Evolutionary conservation across 2,113 vertebrate genomes (phyloP).

Genomic region (Bambusicola thoracicus): DNA sequence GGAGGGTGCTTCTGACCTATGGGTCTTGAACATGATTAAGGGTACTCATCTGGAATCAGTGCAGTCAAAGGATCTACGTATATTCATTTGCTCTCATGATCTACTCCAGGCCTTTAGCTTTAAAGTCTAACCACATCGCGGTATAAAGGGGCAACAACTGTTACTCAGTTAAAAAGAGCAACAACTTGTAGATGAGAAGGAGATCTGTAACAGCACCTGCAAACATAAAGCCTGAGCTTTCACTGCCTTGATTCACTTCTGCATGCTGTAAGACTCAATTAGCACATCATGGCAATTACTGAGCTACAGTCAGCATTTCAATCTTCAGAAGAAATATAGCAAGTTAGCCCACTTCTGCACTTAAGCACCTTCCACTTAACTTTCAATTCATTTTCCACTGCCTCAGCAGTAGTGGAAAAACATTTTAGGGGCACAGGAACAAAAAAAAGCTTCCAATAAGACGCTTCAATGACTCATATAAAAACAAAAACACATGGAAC

Average conservation of each 20-base stretch:
- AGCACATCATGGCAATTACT: neutral
- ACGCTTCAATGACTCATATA: neutral
- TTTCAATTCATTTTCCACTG: neutral
- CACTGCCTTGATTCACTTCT: neutral
- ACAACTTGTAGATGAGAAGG: neutral
- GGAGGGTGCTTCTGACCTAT: neutral
- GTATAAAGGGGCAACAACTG: neutral
- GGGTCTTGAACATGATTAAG: neutral
- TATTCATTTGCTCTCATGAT: neutral
- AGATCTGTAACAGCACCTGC: neutral
- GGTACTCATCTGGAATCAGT: neutral
- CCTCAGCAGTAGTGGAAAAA: neutral
- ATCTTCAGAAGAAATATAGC: neutral
- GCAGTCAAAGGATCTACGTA: neutral
- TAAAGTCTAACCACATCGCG: neutral
- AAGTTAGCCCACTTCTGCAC: neutral
- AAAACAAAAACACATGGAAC: neutral
- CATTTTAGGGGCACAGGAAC: neutral
- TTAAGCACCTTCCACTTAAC: neutral
- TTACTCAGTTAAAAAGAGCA: neutral
- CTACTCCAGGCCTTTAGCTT: neutral
- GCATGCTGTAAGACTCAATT: accelerated
- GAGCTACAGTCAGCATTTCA: neutral
- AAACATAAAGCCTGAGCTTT: accelerated
- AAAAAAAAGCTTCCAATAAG: neutral